Evolutionary conservation across 2,888 invertebrate species (phyloP).

Genomic region (Brenthis ino): DNA sequence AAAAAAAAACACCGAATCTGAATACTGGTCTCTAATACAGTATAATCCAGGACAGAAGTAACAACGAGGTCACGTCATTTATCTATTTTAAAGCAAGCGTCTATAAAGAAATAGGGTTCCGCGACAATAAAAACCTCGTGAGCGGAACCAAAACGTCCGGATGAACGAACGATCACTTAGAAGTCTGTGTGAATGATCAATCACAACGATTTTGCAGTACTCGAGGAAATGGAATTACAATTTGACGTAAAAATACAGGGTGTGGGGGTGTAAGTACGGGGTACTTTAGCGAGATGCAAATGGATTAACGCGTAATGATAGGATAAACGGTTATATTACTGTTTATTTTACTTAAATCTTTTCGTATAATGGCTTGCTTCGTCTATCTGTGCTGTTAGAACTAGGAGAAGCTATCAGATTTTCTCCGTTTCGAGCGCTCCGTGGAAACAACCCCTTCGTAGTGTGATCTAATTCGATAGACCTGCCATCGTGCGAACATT

Average conservation of each 20-base stretch:
- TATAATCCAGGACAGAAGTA: too few relatives aligned
- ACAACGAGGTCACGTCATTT: neutral
- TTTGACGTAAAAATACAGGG: conserved; percentile 37
- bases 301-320: conserved; percentile 20
- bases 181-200: conserved; percentile 41
- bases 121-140: conserved; percentile 33
- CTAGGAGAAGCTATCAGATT: too few relatives aligned
- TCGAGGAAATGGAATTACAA: conserved; percentile 41
- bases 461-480: too few relatives aligned
- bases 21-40: too few relatives aligned
- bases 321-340: neutral
- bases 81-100: conserved; percentile 25
- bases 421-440: too few relatives aligned
- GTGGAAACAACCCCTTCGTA: too few relatives aligned
- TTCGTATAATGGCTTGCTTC: too few relatives aligned
- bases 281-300: conserved; percentile 21
- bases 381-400: too few relatives aligned
- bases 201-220: conserved; percentile 40
- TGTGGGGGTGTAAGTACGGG: conserved; percentile 7
- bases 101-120: conserved; percentile 20
- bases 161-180: conserved; percentile 41
- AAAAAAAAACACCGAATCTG: too few relatives aligned
- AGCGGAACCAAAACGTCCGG: conserved; percentile 34
- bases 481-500: too few relatives aligned
- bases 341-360: too few relatives aligned